These are phyloP conservation scores for Lithophane socia DNA, from an alignment of 2,888 invertebrate genomes.

Conservation along the genomic window DNA sequence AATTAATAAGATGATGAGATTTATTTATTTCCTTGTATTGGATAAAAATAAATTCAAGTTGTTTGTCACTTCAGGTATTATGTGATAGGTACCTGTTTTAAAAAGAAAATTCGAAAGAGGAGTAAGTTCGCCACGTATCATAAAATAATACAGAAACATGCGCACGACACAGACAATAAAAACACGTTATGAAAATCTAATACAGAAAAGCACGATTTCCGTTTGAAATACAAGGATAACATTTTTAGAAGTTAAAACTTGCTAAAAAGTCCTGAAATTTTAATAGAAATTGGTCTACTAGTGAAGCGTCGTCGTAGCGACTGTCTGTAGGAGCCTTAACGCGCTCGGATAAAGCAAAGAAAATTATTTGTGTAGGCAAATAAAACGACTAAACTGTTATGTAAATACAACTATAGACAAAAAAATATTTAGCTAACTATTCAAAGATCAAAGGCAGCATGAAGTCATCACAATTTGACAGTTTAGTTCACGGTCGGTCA, in stretches of 20 bases:
- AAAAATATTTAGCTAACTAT: constrained; percentile 7
- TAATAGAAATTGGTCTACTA: no score
- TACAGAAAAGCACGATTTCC: no score
- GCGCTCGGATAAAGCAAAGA: neutral
- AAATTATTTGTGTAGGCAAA: neutral
- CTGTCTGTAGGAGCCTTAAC: neutral
- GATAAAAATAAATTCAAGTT: neutral
- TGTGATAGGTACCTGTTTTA: neutral
- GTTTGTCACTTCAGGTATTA: neutral
- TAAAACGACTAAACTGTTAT: neutral
- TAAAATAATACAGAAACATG: neutral
- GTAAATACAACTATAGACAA: constrained; percentile 13
- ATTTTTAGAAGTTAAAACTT: neutral
- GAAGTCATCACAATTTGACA: constrained; percentile 54
- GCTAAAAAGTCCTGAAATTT: no score
- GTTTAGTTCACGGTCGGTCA: constrained; percentile 60
- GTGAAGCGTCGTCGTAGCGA: no score
- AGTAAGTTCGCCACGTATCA: neutral
- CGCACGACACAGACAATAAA: neutral
- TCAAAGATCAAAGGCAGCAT: constrained; percentile 27
- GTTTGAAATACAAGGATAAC: neutral
- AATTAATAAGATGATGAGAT: neutral
- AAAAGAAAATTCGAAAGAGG: neutral
- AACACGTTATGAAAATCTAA: neutral
- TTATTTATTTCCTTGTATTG: neutral